Evolutionary conservation across 2,797 vertebrate species (phyloP).

Genomic region (Cynopterus sphinx): DNA sequence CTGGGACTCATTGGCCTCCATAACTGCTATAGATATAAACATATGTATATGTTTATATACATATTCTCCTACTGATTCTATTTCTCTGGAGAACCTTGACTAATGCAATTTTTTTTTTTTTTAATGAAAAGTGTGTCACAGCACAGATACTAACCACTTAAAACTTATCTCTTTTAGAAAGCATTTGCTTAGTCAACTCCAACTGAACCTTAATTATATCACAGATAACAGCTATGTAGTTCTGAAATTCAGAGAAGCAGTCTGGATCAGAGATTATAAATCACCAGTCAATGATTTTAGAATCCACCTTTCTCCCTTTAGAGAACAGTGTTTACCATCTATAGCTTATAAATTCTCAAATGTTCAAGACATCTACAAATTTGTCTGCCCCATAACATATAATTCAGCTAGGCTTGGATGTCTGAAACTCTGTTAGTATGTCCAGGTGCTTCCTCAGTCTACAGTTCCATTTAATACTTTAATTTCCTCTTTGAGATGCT

Average conservation of each 20-base stretch:
- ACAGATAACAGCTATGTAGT: background rate
- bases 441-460: slow-evolving; percentile 35
- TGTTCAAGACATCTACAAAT: background rate
- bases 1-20: background rate
- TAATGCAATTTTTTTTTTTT: background rate
- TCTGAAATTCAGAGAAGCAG: background rate
- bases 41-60: background rate
- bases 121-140: background rate
- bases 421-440: background rate
- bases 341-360: background rate
- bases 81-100: background rate
- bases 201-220: background rate
- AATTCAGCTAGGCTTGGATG: background rate
- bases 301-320: background rate
- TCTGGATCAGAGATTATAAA: background rate
- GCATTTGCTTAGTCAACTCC: background rate
- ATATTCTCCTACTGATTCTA: background rate
- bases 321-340: background rate
- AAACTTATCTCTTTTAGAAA: slow-evolving; percentile 14
- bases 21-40: background rate
- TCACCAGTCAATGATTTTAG: background rate
- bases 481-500: slow-evolving; percentile 55
- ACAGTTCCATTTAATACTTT: slow-evolving; percentile 25
- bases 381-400: background rate
- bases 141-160: background rate